Conservation (phyloP, 2,888 invertebrate genomes). For the Leucophenga maculata region DNA sequence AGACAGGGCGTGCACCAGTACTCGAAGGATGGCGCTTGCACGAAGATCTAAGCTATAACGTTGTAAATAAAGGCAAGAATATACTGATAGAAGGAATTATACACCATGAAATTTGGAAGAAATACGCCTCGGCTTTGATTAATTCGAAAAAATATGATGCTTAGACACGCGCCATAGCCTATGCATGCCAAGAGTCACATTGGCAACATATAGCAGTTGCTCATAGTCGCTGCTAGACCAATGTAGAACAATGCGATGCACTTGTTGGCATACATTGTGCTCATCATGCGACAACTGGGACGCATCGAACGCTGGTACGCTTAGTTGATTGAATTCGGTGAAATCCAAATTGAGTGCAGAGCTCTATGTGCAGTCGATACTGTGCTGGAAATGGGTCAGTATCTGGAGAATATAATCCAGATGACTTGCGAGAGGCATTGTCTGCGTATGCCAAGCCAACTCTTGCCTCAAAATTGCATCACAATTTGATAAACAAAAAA, state of each 20-base stretch:
- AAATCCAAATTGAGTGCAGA: constrained; percentile 76
- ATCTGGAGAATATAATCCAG: constrained; percentile 89
- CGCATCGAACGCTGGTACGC: constrained; percentile 78
- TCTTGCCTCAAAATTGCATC: no score
- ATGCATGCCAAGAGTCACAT: constrained; percentile 76
- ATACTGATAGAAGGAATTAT: constrained; percentile 85
- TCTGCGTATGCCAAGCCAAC: constrained; percentile 72
- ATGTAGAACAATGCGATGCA: constrained; percentile 75
- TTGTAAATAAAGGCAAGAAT: constrained; percentile 68
- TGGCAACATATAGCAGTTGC: constrained; percentile 85
- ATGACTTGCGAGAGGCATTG: constrained; percentile 85
- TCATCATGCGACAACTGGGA: constrained; percentile 87
- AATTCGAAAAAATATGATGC: constrained; percentile 75
- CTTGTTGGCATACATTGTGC: constrained; percentile 87
- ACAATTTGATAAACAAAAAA: no score
- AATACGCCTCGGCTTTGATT: constrained; percentile 79
- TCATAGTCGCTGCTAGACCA: constrained; percentile 81
- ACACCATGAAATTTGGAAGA: constrained; percentile 85
- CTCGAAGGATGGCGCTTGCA: constrained; percentile 91
- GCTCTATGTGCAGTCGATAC: constrained; percentile 82
- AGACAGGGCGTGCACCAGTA: constrained; percentile 92
- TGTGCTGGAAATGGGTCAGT: constrained; percentile 82
- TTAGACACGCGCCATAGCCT: constrained; percentile 78
- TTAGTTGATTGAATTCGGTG: constrained; percentile 81
- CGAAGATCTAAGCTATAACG: constrained; percentile 87